A percentile compares a stretch with the other conserved stretches of the same genome.
Conservation (phyloP, 2,888 invertebrate genomes). For the Carcina quercana region DNA sequence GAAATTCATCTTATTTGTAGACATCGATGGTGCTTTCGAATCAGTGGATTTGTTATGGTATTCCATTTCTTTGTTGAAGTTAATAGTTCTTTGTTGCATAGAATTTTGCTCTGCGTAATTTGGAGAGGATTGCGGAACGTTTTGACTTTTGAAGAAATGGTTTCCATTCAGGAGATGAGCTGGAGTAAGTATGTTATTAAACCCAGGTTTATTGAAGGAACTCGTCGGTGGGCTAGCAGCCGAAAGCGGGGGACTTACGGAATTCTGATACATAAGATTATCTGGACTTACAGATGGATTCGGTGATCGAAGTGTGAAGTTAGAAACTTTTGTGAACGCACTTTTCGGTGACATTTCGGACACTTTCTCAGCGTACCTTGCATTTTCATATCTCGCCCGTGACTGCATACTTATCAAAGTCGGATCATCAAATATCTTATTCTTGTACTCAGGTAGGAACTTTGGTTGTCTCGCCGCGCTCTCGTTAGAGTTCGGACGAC, state of each 20-base stretch:
- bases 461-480: slow-evolving; percentile 70
- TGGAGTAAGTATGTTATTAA: slow-evolving; percentile 56
- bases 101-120: slow-evolving; percentile 55
- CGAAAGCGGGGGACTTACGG: slow-evolving; percentile 81
- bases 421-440: slow-evolving; percentile 77
- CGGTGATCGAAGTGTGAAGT: slow-evolving; percentile 72
- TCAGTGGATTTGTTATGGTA: slow-evolving; percentile 51
- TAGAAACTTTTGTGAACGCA: slow-evolving; percentile 88
- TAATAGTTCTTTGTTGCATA: slow-evolving; percentile 40
- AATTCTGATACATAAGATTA: slow-evolving; percentile 83
- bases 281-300: slow-evolving; percentile 86
- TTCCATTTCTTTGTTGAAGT: slow-evolving; percentile 43
- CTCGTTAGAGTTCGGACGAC: slow-evolving; percentile 70
- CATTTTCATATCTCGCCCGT: slow-evolving; percentile 64
- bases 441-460: slow-evolving; percentile 67
- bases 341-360: slow-evolving; percentile 78
- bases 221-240: slow-evolving; percentile 73
- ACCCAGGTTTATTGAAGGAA: slow-evolving; percentile 49
- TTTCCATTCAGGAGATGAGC: slow-evolving; percentile 67
- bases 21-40: slow-evolving; percentile 42
- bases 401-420: slow-evolving; percentile 67
- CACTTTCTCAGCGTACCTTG: slow-evolving; percentile 55
- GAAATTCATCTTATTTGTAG: slow-evolving; percentile 70
- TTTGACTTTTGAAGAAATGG: slow-evolving; percentile 72
- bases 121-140: slow-evolving; percentile 57